Base-by-base conservation (phyloP, 2,797 vertebrate species). In the Manis crassicaudata region DNA sequence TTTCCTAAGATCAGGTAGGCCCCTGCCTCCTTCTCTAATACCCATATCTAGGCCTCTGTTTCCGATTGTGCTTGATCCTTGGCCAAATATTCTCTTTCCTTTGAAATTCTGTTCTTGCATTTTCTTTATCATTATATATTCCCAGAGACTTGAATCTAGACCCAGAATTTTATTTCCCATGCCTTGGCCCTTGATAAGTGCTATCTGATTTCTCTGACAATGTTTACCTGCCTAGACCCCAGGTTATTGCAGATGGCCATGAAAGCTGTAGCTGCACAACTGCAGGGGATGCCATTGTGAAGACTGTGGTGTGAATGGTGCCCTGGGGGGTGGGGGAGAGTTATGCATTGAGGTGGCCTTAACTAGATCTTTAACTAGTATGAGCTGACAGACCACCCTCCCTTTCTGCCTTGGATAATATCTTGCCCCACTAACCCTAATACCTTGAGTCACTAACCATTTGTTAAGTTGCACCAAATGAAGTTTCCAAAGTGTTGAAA, bases 121-220 rank as follows among this genome's bases (percentile, higher is more conserved):
- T 88, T 70, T 80, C n/a, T 76, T 94, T 77, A 65, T 85, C n/a
- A 76, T 17, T 68, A 56, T 73, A 32, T 93, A 95, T 81, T 72
- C 29, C 29, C n/a, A 70, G 29, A 90, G 7, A 52, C n/a, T 92
- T 58, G 32, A 89, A 92, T 92, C 12, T 37, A 63, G 37, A 43
- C 27, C n/a, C 29, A 46, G 60, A 90, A 86, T 87, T 88, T 75
- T 6, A 90, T 93, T 93, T 50, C 4, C 5, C 29, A 27, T 72
- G 21, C 37, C 54, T 80, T 81, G 27, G 63, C 5, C 3, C 32
- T 60, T 96, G 35, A 67, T 50, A 46, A 85, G 17, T 88, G 40
- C 25, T 77, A n/a, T 5, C 35, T 89, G 52, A 92, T 94, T 87
- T 95, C 27, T 87, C 56, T 87, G 16, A 40, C 9, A 75, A 17